phyloP scores from a whole-genome alignment of 53 echinoderm and acorn worm genomes.

The Glandiceps talaboti region DNA sequence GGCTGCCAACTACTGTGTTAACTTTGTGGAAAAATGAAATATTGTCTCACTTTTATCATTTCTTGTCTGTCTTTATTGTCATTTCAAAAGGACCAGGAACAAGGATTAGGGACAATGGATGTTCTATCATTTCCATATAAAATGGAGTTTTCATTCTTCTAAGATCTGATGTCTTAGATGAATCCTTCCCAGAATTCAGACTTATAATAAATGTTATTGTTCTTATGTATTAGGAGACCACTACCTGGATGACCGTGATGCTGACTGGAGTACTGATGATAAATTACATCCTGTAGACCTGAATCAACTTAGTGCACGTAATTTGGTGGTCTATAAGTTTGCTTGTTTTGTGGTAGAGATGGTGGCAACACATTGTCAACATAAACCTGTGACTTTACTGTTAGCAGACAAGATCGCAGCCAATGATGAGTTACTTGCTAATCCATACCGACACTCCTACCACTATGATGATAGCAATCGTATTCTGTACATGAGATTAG shows the following conservation, averaged over 20 bases:
- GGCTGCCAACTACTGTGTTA: too few relatives aligned
- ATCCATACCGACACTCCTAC: slow-evolving; percentile 89
- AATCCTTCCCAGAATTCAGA: neutral
- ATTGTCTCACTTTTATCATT: too few relatives aligned
- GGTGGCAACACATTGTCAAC: slow-evolving; percentile 48
- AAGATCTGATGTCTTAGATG: too few relatives aligned
- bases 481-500: slow-evolving; percentile 71
- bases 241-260: slow-evolving; percentile 65
- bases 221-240: slow-evolving; percentile 38
- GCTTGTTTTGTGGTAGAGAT: slow-evolving; percentile 75
- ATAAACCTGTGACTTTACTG: slow-evolving; percentile 72
- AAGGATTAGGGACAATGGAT: too few relatives aligned
- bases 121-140: too few relatives aligned
- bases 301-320: slow-evolving; percentile 62
- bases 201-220: neutral
- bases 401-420: slow-evolving; percentile 78
- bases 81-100: too few relatives aligned
- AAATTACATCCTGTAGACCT: slow-evolving; percentile 78
- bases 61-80: too few relatives aligned
- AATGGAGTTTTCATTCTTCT: too few relatives aligned
- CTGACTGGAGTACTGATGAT: slow-evolving; percentile 56
- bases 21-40: too few relatives aligned
- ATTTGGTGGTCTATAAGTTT: slow-evolving; percentile 88
- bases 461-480: slow-evolving; percentile 73
- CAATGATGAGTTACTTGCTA: slow-evolving; percentile 56